Evolutionary conservation across 53 echinoderm and acorn worm genomes (phyloP).

Genomic region (Arbacia lixula): DNA sequence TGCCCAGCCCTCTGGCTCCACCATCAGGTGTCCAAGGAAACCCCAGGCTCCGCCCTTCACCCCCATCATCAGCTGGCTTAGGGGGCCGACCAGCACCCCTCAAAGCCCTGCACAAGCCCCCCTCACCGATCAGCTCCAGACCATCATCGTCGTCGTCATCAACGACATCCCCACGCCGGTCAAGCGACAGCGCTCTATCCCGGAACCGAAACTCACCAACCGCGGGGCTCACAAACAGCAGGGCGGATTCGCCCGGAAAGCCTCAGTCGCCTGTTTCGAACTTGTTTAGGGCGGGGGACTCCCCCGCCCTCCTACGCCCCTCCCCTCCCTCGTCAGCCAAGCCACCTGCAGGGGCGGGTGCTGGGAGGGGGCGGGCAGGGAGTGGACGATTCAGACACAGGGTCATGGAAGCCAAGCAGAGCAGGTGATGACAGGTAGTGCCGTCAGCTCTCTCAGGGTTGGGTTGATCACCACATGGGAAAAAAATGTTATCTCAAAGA

Average conservation of each 20-base stretch:
- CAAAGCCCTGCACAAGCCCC: constrained; percentile 50
- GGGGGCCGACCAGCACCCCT: constrained; percentile 51
- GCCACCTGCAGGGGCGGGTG: constrained; percentile 25
- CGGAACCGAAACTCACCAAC: constrained; percentile 5
- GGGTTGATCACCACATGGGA: too few relatives aligned
- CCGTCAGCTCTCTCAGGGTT: neutral
- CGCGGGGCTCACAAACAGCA: neutral
- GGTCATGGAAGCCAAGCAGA: constrained; percentile 37
- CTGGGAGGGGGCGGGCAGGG: constrained; percentile 23
- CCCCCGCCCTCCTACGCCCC: constrained; percentile 65
- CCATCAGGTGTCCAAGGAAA: constrained; percentile 32
- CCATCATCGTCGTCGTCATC: constrained; percentile 10
- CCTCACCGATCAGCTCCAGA: neutral
- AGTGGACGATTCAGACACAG: constrained; percentile 55
- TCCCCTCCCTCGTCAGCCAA: constrained; percentile 91
- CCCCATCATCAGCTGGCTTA: constrained; percentile 71
- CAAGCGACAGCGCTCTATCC: constrained; percentile 3
- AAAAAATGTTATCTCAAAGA: too few relatives aligned
- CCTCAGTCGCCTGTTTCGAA: constrained; percentile 3
- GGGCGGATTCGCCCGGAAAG: neutral
- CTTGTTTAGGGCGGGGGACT: constrained; percentile 18
- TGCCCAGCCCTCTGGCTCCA: constrained; percentile 69
- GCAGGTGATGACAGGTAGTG: constrained; percentile 7
- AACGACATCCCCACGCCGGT: too few relatives aligned
- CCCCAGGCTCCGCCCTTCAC: constrained; percentile 76